These are phyloP conservation scores for Dipus sagitta DNA, from an alignment of 2,797 vertebrate species.

Conservation along the genomic window DNA sequence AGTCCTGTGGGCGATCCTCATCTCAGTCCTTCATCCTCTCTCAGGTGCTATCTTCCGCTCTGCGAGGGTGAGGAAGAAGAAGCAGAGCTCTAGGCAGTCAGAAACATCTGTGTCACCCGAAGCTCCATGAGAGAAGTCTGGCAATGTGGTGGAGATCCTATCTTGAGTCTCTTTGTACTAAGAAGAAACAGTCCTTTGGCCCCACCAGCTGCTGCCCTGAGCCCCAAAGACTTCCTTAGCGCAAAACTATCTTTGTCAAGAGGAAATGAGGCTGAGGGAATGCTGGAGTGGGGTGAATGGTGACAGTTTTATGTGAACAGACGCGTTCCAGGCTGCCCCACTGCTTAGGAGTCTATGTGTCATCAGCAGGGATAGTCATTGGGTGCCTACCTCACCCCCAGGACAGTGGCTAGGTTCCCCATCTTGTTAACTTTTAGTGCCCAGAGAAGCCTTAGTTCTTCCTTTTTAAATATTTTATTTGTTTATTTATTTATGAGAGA, in stretches of 20 bases:
- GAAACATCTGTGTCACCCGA: neutral
- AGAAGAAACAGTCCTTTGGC: neutral
- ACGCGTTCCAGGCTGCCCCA: neutral
- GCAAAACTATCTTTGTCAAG: neutral
- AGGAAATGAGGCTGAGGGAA: neutral
- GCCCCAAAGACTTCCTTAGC: neutral
- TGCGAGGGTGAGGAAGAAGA: neutral
- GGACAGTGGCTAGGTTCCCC: neutral
- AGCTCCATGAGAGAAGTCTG: neutral
- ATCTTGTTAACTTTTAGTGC: fast-evolving
- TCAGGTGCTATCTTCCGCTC: neutral
- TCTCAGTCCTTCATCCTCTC: neutral
- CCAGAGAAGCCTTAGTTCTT: neutral
- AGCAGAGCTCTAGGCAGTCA: neutral
- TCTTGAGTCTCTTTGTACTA: neutral
- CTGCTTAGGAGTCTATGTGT: neutral
- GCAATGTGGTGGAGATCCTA: neutral
- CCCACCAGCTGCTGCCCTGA: neutral
- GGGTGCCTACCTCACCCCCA: neutral
- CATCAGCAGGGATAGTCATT: neutral
- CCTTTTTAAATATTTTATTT: neutral
- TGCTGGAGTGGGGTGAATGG: neutral
- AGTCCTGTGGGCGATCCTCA: neutral
- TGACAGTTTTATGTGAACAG: neutral
- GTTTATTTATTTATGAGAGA: no score